Conservation (phyloP, 1,140 invertebrate species). For the Trichonephila inaurata region DNA sequence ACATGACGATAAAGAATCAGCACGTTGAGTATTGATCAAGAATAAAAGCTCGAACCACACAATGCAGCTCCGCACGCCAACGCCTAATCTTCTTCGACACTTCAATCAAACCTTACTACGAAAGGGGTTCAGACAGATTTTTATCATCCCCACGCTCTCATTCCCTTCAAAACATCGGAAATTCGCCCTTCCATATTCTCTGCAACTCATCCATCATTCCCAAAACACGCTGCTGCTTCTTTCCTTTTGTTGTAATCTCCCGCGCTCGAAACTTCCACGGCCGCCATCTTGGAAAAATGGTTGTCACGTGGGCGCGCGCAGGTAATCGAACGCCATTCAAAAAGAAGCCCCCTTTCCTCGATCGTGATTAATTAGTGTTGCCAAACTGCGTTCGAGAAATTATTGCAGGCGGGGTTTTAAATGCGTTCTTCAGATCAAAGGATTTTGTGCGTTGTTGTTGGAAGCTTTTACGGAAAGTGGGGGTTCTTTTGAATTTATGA, state of each 20-base stretch:
- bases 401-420: conserved; percentile 30
- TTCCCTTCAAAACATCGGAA: conserved; percentile 37
- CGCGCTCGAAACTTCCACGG: neutral
- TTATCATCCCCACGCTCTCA: neutral
- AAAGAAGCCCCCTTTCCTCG: conserved; percentile 3
- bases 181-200: conserved; percentile 20
- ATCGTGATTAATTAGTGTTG: conserved; percentile 49
- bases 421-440: conserved; percentile 8
- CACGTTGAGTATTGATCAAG: neutral
- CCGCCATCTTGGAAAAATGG: neutral
- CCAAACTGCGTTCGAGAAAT: conserved; percentile 9
- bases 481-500: conserved; percentile 9
- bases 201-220: conserved; percentile 13
- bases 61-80: neutral
- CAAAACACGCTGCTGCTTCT: neutral
- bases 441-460: neutral
- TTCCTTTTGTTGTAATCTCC: conserved; percentile 11
- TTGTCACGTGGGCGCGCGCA: neutral
- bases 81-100: conserved; percentile 19
- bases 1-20: neutral
- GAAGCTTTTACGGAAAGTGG: neutral
- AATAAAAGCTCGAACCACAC: neutral
- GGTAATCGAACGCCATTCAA: conserved; percentile 31
- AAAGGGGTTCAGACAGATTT: neutral
- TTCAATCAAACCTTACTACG: conserved; percentile 3